Percentiles rank a stretch among this genome's conserved stretches.
Evolutionary conservation across 2,797 vertebrate species (phyloP).

Genomic region (Lacerta viridis): DNA sequence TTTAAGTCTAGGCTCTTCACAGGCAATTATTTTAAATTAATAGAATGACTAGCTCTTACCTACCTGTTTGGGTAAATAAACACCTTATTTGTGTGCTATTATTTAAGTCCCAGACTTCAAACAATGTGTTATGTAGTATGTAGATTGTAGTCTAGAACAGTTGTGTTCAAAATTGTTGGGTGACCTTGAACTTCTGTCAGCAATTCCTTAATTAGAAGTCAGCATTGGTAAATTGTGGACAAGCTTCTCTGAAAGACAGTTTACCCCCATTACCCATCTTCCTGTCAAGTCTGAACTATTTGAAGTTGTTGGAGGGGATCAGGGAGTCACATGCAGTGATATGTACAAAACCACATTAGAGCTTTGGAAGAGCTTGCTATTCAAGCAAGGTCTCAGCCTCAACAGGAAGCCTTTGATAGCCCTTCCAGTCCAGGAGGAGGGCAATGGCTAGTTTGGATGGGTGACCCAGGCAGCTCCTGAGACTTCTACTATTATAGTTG

Average conservation of each 20-base stretch:
- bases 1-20: constrained; percentile 21
- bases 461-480: not conserved
- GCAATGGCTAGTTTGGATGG: not conserved
- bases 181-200: not conserved
- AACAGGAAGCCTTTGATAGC: not conserved
- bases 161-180: not conserved
- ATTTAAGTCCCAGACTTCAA: not conserved
- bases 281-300: not conserved
- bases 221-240: not conserved
- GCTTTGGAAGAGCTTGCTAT: not conserved
- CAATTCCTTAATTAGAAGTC: not conserved
- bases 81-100: not conserved
- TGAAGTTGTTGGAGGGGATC: not conserved
- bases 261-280: not conserved
- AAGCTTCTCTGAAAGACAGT: not conserved
- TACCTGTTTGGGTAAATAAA: not conserved
- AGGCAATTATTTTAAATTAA: not conserved
- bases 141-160: not conserved
- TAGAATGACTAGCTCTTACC: not conserved
- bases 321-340: not conserved
- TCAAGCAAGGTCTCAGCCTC: not conserved
- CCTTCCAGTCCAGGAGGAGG: not conserved
- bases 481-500: not conserved
- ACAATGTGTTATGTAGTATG: not conserved
- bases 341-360: not conserved